Percentiles rank a stretch among this genome's conserved stretches.
These are phyloP conservation scores for Sphecodes monilicornis DNA, from an alignment of 2,888 invertebrate genomes.

Conservation along the genomic window DNA sequence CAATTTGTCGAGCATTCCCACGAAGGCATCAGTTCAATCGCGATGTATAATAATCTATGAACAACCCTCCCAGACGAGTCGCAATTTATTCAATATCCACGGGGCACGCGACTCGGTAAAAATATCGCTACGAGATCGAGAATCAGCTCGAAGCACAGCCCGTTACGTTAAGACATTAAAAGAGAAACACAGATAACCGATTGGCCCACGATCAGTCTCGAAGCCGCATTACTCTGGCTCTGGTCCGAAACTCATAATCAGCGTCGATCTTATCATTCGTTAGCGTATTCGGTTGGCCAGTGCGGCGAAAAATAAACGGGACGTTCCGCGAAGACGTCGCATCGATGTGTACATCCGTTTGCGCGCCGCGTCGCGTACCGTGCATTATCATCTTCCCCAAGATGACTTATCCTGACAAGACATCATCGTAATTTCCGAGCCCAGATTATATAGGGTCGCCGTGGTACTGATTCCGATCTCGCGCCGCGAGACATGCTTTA, in stretches of 20 bases:
- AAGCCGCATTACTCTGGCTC: not conserved
- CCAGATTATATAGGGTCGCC: conserved; percentile 59
- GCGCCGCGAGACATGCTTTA: conserved; percentile 62
- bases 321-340: conserved; percentile 19
- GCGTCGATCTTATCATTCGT: conserved; percentile 44
- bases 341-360: conserved; percentile 40
- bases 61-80: not conserved
- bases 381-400: conserved; percentile 52
- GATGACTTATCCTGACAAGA: conserved; percentile 46
- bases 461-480: conserved; percentile 60
- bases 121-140: not conserved
- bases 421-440: conserved; percentile 63
- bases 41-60: not conserved
- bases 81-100: not conserved
- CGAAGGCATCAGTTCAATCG: too few species aligned
- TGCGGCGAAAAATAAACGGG: not conserved
- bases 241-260: conserved; percentile 42
- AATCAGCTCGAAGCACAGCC: not conserved
- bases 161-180: conserved; percentile 17
- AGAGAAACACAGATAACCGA: not conserved
- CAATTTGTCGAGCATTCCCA: too few species aligned
- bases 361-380: conserved; percentile 35
- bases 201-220: conserved; percentile 18
- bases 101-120: not conserved
- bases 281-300: not conserved